Conservation (phyloP, 37 sponge, comb jelly and placozoan species). For the Dysidea cf. avara region DNA sequence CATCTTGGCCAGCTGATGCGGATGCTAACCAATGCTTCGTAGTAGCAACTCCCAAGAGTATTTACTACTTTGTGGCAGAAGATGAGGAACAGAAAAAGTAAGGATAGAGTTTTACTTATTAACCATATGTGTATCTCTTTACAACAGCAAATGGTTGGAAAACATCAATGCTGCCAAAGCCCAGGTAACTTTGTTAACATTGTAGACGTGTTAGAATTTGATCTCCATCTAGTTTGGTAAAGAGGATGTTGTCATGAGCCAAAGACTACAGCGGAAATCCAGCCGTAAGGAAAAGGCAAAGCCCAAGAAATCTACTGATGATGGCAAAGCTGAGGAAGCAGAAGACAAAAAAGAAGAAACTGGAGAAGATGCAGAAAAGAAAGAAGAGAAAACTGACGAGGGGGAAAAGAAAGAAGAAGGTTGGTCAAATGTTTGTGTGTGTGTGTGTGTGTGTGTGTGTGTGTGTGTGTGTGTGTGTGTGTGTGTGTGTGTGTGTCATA, state of each 20-base stretch:
- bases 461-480: conserved; percentile 34
- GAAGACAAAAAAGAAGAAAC: too few species aligned
- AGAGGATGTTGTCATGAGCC: too few species aligned
- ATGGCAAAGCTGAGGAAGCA: too few species aligned
- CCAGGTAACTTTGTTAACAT: too few species aligned
- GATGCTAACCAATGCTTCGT: conserved; percentile 36
- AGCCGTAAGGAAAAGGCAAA: too few species aligned
- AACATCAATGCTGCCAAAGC: too few species aligned
- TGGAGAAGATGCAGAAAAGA: not conserved
- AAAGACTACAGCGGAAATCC: too few species aligned
- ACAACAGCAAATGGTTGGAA: not conserved
- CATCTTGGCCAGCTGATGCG: conserved; percentile 43
- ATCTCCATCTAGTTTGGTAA: too few species aligned
- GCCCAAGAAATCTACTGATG: too few species aligned
- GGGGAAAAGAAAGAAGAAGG: not conserved
- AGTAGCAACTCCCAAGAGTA: conserved; percentile 15
- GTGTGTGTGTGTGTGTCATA: too few species aligned
- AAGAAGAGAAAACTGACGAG: not conserved
- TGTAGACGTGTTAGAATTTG: too few species aligned
- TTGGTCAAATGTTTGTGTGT: not conserved
- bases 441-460: not conserved
- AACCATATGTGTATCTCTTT: not conserved
- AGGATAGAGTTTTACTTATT: not conserved
- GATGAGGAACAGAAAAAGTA: conserved; percentile 41
- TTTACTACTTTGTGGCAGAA: conserved; percentile 50